These are phyloP conservation scores for Mirza zaza DNA, from an alignment of 2,113 vertebrate genomes.

Conservation along the genomic window DNA sequence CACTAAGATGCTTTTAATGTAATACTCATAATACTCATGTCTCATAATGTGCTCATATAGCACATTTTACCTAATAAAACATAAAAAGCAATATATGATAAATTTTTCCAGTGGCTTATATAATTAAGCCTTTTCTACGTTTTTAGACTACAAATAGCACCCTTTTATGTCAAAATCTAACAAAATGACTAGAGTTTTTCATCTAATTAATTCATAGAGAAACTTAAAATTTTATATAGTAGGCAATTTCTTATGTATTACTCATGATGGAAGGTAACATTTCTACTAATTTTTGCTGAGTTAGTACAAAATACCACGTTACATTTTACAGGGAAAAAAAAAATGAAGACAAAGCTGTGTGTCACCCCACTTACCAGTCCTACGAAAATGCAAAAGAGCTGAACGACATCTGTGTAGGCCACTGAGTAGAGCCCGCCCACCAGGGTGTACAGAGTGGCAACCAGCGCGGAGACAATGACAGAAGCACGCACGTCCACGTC, in stretches of 20 bases:
- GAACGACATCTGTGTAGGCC: conserved; percentile 97
- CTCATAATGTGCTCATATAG: not conserved
- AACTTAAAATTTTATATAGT: not conserved
- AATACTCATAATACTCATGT: not conserved
- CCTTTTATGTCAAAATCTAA: not conserved
- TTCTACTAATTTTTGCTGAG: not conserved
- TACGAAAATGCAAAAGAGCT: conserved; percentile 97
- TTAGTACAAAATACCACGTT: not conserved
- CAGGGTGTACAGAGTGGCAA: conserved; percentile 95
- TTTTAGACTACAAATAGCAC: not conserved
- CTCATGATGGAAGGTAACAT: not conserved
- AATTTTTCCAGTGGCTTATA: not conserved
- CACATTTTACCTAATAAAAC: not conserved
- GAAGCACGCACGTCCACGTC: conserved; percentile 92
- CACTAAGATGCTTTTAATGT: not conserved
- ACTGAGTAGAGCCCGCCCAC: conserved; percentile 97
- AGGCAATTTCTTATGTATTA: not conserved
- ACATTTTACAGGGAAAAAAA: not conserved
- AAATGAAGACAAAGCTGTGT: not conserved
- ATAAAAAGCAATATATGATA: not conserved
- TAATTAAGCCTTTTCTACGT: not conserved
- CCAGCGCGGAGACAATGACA: conserved; percentile 93
- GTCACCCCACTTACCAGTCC: conserved; percentile 91
- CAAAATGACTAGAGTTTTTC: not conserved
- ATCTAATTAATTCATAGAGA: not conserved